Conservation (phyloP, 1,140 invertebrate species). For the Hydropsyche tenuis region DNA sequence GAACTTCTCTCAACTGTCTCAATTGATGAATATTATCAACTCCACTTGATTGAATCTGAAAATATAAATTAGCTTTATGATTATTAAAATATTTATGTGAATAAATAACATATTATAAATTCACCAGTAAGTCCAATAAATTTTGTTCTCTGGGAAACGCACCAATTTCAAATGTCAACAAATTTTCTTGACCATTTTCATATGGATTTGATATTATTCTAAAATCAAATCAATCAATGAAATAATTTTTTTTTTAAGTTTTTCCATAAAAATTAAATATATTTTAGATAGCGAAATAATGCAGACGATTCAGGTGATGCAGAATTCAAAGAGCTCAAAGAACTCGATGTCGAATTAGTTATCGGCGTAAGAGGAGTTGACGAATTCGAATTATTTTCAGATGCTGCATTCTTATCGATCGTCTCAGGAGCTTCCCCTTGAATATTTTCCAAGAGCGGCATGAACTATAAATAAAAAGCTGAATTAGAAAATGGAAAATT, state of each 20-base stretch:
- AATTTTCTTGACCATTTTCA: conserved; percentile 20
- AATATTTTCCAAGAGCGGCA: conserved; percentile 14
- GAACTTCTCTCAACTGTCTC: conserved; percentile 64
- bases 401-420: background rate
- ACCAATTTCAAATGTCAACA: conserved; percentile 56
- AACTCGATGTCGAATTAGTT: conserved; percentile 25
- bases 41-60: conserved; percentile 61
- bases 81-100: conserved; percentile 20
- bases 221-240: background rate
- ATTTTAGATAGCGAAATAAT: conserved; percentile 11
- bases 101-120: conserved; percentile 43
- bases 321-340: conserved; percentile 18
- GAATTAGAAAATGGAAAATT: background rate
- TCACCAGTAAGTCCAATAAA: conserved; percentile 66
- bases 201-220: background rate
- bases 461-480: background rate
- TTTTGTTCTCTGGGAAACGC: conserved; percentile 66
- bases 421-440: conserved; percentile 25
- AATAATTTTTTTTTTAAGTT: background rate
- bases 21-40: conserved; percentile 66
- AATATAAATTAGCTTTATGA: background rate
- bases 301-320: conserved; percentile 17
- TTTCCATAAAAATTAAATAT: background rate
- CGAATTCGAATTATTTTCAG: background rate
- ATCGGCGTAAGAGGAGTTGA: conserved; percentile 3